These are phyloP conservation scores for Eristalinus sepulchralis DNA, from an alignment of 2,888 invertebrate genomes.

Conservation along the genomic window DNA sequence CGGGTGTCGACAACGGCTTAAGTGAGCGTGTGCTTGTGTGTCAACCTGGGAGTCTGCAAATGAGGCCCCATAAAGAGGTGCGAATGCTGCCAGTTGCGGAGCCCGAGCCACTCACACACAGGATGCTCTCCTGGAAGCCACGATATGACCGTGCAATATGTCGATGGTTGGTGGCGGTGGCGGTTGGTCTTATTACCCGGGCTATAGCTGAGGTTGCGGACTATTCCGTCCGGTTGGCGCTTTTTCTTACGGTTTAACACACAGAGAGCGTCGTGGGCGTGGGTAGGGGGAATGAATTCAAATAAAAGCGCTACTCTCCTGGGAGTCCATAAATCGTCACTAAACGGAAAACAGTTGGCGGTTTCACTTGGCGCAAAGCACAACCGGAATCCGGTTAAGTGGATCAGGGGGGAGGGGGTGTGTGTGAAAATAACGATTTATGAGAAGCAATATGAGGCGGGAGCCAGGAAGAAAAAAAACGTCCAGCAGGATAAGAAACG, in stretches of 20 bases:
- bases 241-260: conserved; percentile 21
- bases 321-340: conserved; percentile 53
- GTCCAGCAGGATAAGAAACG: neutral
- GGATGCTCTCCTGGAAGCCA: conserved; percentile 47
- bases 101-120: neutral
- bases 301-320: conserved; percentile 39
- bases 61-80: conserved; percentile 57
- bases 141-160: conserved; percentile 54
- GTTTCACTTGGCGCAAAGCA: conserved; percentile 3
- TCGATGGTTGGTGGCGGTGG: conserved; percentile 26
- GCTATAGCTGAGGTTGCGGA: conserved; percentile 36
- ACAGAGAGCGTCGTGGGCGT: neutral
- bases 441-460: neutral
- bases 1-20: neutral
- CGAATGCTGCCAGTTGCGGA: conserved; percentile 21
- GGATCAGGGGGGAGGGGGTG: neutral
- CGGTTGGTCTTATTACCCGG: conserved; percentile 44
- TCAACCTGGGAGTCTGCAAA: conserved; percentile 32
- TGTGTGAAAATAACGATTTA: conserved; percentile 20
- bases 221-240: conserved; percentile 36
- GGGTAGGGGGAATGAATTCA: conserved; percentile 24
- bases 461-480: neutral
- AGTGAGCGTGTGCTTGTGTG: neutral
- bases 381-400: conserved; percentile 12
- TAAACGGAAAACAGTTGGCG: conserved; percentile 61